A percentile compares a stretch with the other conserved stretches of the same genome.
These are phyloP conservation scores for Antigone vipio DNA, from an alignment of 2,113 vertebrate genomes.

Conservation along the genomic window DNA sequence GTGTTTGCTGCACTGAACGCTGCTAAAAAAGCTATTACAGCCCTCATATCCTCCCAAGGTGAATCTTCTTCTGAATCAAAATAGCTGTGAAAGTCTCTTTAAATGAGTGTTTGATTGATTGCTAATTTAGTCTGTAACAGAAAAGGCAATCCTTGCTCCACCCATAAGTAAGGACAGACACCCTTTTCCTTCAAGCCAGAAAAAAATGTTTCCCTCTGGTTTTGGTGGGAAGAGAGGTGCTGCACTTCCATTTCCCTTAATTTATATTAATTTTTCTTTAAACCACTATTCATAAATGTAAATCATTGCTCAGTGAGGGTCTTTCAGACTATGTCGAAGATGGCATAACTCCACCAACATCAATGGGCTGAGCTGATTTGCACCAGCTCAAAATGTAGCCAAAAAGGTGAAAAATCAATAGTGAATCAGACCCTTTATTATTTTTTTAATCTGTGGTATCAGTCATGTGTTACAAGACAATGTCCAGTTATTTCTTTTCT, in stretches of 20 bases:
- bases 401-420: background rate
- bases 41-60: background rate
- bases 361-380: background rate
- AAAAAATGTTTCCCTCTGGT: background rate
- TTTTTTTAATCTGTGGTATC: background rate
- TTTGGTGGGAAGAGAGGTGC: background rate
- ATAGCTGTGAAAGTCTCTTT: background rate
- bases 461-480: background rate
- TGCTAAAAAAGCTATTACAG: background rate
- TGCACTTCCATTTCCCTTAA: background rate
- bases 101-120: background rate
- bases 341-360: background rate
- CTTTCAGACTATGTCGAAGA: background rate
- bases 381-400: background rate
- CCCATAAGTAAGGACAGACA: background rate
- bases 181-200: background rate
- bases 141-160: background rate
- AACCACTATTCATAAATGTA: background rate
- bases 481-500: background rate
- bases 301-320: rapidly evolving
- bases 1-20: background rate
- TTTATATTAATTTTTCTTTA: background rate
- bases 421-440: background rate
- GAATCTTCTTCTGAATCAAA: background rate
- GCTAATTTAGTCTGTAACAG: background rate